Conservation (phyloP, 2,888 invertebrate genomes). For the Lasioglossum lativentre region DNA sequence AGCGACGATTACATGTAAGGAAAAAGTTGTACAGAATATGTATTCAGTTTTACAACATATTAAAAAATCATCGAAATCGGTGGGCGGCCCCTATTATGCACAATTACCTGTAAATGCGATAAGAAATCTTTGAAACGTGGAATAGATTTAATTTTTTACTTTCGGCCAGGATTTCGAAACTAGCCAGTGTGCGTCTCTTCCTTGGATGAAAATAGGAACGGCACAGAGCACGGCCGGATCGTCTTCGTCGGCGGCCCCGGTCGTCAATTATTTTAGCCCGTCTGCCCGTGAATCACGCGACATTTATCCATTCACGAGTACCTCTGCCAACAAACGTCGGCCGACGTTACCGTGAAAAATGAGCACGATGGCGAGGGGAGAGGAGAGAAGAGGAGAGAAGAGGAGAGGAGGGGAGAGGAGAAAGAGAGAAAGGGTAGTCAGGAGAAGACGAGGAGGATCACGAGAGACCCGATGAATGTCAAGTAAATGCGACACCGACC, state of each 20-base stretch:
- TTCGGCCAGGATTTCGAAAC: not conserved
- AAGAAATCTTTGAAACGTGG: too few species aligned
- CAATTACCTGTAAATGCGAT: too few species aligned
- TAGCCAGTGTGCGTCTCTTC: not conserved
- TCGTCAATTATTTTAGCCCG: constrained; percentile 60
- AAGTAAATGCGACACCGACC: constrained; percentile 58
- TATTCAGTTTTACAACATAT: too few species aligned
- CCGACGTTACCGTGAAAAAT: constrained; percentile 68
- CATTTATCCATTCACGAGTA: constrained; percentile 65
- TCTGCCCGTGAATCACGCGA: constrained; percentile 57
- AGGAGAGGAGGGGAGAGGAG: not conserved
- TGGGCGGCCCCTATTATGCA: too few species aligned
- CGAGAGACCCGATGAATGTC: constrained; percentile 65
- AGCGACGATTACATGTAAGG: too few species aligned
- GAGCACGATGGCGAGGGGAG: constrained; percentile 16
- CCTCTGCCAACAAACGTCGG: constrained; percentile 51
- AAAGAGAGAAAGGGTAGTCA: not conserved
- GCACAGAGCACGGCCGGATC: not conserved
- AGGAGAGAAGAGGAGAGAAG: not conserved
- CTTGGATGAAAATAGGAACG: constrained; percentile 22
- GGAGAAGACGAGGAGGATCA: constrained; percentile 38
- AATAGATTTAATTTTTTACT: too few species aligned
- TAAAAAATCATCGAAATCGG: too few species aligned
- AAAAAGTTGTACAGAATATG: too few species aligned
- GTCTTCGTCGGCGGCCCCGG: not conserved